Conservation (phyloP, 2,888 invertebrate species). For the Nemotelus pantherinus region DNA sequence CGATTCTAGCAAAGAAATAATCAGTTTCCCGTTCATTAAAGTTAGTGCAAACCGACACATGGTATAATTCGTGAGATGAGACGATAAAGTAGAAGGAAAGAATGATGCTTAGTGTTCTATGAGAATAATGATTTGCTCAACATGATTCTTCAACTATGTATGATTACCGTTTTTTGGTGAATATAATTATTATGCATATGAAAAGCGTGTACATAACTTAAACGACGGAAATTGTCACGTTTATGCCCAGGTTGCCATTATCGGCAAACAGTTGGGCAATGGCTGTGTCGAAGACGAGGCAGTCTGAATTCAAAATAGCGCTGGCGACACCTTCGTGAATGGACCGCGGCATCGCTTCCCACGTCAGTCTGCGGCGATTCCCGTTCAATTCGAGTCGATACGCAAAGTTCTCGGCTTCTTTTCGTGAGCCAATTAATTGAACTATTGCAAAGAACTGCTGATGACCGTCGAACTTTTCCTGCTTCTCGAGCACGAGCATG, state of each 20-base stretch:
- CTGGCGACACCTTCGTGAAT: constrained; percentile 99
- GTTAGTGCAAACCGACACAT: background rate
- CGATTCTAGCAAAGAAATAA: too few species aligned
- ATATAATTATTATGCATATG: constrained; percentile 17
- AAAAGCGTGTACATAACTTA: constrained; percentile 60
- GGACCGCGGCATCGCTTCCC: constrained; percentile 99
- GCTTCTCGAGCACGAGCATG: constrained; percentile 98
- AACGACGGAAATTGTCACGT: constrained; percentile 97
- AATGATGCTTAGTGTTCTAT: constrained; percentile 10
- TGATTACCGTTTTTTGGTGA: constrained; percentile 19
- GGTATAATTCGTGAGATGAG: background rate
- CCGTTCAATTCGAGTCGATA: constrained; percentile 97
- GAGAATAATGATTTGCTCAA: constrained; percentile 5
- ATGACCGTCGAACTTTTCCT: constrained; percentile 96
- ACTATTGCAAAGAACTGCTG: constrained; percentile 98
- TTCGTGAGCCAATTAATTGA: constrained; percentile 97
- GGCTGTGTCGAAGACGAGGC: constrained; percentile 97
- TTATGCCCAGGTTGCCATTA: constrained; percentile 98
- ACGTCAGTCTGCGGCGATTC: constrained; percentile 91
- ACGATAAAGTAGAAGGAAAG: background rate
- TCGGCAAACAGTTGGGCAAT: constrained; percentile 99
- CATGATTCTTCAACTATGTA: constrained; percentile 12
- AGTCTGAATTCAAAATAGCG: constrained; percentile 97
- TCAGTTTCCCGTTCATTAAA: too few species aligned
- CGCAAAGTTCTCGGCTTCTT: constrained; percentile 99